A percentile compares a stretch with the other conserved stretches of the same genome.
Conservation (phyloP, 2,113 vertebrate species). For the Neoarius graeffei region DNA sequence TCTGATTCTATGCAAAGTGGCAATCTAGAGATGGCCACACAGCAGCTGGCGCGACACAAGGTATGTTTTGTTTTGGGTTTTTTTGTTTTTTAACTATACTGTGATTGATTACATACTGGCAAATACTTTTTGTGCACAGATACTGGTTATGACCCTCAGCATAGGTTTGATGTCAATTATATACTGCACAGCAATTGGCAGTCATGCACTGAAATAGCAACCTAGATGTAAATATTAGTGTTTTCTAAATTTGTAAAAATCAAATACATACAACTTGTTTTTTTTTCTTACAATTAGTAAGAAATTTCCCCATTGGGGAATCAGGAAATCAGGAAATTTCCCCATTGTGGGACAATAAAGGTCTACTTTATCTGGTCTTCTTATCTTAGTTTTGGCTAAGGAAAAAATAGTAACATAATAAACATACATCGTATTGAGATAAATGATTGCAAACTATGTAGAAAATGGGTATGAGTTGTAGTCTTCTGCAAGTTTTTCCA, state of each 20-base stretch:
- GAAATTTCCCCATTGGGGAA: no score
- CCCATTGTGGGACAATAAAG: no score
- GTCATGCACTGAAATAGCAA: neutral
- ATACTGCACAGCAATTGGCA: neutral
- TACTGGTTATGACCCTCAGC: neutral
- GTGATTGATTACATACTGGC: neutral
- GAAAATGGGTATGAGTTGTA: neutral
- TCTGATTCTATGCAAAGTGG: conserved; percentile 82
- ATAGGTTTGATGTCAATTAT: neutral
- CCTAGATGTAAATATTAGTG: neutral
- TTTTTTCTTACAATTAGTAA: no score
- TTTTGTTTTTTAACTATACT: neutral
- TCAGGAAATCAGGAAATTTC: no score
- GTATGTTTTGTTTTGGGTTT: conserved; percentile 60
- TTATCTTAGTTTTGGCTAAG: neutral
- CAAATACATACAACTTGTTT: neutral
- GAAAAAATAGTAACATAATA: neutral
- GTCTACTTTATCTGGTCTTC: no score
- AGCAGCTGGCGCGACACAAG: conserved; percentile 94
- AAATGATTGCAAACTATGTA: neutral
- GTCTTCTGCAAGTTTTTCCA: neutral
- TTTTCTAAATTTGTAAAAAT: neutral
- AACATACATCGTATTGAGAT: neutral
- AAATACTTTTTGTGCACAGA: neutral
- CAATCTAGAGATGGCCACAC: conserved; percentile 86